A percentile compares a stretch with the other conserved stretches of the same genome.
phyloP scores from a whole-genome alignment of 37 sponge, comb jelly and placozoan species.

The Amphimedon queenslandica region DNA sequence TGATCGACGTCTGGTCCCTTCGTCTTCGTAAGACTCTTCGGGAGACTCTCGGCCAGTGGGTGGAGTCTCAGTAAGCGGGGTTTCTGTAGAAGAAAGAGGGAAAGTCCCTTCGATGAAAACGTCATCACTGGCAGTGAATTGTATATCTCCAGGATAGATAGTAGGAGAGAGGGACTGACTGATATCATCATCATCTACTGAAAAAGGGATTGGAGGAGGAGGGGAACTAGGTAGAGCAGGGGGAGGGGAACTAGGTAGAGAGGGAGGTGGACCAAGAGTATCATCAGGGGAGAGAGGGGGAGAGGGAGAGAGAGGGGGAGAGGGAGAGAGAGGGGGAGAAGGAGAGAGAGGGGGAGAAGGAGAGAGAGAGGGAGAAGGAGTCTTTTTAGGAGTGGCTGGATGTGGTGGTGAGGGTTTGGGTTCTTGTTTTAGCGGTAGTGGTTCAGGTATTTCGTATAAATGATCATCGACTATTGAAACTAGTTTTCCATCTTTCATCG shows the following conservation, averaged over 20 bases:
- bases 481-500: neutral
- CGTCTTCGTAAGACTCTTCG: too few relatives aligned
- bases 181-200: neutral
- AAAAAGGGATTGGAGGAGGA: neutral
- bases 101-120: too few relatives aligned
- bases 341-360: neutral
- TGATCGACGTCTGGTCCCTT: too few relatives aligned
- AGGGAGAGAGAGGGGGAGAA: constrained; percentile 21
- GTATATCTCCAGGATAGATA: neutral
- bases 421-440: neutral
- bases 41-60: too few relatives aligned
- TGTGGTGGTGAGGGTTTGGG: too few relatives aligned
- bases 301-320: constrained; percentile 12
- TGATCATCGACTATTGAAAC: neutral
- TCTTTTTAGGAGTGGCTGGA: neutral
- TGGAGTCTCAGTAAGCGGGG: neutral
- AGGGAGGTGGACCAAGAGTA: constrained; percentile 17
- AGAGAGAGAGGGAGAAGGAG: neutral
- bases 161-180: constrained; percentile 1
- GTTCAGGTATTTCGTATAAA: neutral
- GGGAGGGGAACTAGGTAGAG: too few relatives aligned
- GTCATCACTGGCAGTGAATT: neutral
- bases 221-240: constrained; percentile 6
- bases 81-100: neutral
- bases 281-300: constrained; percentile 19